Evolutionary conservation across 2,797 vertebrate genomes (phyloP).

Genomic region (Sebastes jordani): DNA sequence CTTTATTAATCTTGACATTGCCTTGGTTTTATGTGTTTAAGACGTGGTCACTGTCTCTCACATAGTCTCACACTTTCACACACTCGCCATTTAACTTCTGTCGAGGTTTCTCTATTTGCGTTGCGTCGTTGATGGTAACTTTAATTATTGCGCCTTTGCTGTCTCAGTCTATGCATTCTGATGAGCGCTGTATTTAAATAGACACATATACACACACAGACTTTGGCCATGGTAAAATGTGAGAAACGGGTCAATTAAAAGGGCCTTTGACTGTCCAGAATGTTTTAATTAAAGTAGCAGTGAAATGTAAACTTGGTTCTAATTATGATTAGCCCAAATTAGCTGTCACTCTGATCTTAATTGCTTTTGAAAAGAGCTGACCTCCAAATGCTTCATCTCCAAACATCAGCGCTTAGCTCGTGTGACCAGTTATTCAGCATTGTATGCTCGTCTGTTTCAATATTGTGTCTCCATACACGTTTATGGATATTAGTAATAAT

Average conservation of each 20-base stretch:
- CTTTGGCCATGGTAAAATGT: constrained; percentile 48
- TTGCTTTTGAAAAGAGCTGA: constrained; percentile 79
- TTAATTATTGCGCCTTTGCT: constrained; percentile 68
- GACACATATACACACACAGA: constrained; percentile 7
- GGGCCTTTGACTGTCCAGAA: constrained; percentile 70
- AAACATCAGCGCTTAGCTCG: background rate
- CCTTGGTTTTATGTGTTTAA: constrained; percentile 32
- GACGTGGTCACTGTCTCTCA: background rate
- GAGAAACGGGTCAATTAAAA: constrained; percentile 75
- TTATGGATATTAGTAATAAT: background rate
- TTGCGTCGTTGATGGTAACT: constrained; percentile 59
- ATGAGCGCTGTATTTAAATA: constrained; percentile 61
- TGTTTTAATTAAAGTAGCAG: constrained; percentile 82
- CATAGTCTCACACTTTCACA: background rate
- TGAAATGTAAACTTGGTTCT: constrained; percentile 82
- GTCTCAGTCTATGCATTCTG: constrained; percentile 56
- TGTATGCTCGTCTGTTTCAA: background rate
- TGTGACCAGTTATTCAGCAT: background rate
- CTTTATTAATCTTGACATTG: constrained; percentile 60
- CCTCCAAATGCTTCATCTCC: constrained; percentile 57
- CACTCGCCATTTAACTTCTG: background rate
- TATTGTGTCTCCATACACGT: background rate
- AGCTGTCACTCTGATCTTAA: constrained; percentile 82
- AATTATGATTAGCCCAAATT: constrained; percentile 85
- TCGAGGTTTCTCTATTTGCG: constrained; percentile 49